These are phyloP conservation scores for Callinectes sapidus DNA, from an alignment of 2,888 invertebrate species.

Conservation along the genomic window DNA sequence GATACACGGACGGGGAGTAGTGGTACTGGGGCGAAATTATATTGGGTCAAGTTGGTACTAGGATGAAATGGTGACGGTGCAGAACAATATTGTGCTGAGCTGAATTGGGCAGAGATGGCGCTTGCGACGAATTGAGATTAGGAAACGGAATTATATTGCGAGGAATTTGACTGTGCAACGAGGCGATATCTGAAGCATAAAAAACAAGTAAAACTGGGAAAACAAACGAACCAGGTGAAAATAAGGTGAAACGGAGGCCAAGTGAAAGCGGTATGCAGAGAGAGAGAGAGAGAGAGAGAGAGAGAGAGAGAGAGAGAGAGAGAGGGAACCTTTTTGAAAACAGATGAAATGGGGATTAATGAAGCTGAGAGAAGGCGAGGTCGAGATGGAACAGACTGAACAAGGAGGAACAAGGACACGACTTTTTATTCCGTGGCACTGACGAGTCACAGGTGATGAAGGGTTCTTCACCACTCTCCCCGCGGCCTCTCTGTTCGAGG, in stretches of 20 bases:
- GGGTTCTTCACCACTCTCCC: background rate
- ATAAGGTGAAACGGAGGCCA: background rate
- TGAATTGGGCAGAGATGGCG: background rate
- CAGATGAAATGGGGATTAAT: background rate
- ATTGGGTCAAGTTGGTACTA: conserved; percentile 13
- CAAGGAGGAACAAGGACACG: background rate
- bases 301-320: background rate
- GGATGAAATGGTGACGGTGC: background rate
- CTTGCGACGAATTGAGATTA: background rate
- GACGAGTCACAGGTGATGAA: conserved; percentile 3
- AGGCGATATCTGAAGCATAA: background rate
- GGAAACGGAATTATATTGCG: background rate
- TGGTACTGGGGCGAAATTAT: conserved; percentile 5
- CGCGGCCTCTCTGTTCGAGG: background rate
- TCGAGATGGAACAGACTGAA: conserved; percentile 13
- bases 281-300: conserved; percentile 19
- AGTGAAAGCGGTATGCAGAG: background rate
- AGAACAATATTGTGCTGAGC: background rate
- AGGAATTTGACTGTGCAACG: background rate
- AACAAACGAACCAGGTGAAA: background rate
- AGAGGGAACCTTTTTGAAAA: background rate
- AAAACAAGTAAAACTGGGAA: background rate
- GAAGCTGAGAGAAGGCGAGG: background rate
- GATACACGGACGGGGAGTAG: background rate
- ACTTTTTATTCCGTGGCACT: background rate